Evolutionary conservation across 1,140 invertebrate species (phyloP).

Genomic region (Drosophila nikananu): DNA sequence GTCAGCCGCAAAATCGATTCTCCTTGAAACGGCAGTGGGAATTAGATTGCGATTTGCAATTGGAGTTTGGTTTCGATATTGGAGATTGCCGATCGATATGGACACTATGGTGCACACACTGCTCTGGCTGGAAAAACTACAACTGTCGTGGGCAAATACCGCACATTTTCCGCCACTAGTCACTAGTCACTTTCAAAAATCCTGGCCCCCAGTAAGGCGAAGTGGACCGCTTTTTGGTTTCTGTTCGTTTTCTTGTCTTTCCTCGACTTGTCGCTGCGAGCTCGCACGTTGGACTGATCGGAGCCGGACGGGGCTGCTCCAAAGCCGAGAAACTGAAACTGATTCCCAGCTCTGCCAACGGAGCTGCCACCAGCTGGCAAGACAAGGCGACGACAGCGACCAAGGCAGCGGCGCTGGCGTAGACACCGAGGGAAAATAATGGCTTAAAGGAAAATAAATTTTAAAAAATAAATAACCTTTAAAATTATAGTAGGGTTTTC

Average conservation of each 20-base stretch:
- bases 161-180: slow-evolving; percentile 50
- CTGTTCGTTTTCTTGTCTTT: slow-evolving; percentile 7
- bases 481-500: not conserved
- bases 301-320: slow-evolving; percentile 1
- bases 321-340: slow-evolving; percentile 70
- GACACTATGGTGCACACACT: slow-evolving; percentile 16
- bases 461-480: too few relatives aligned
- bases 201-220: slow-evolving; percentile 30
- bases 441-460: too few relatives aligned
- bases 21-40: slow-evolving; percentile 32
- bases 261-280: slow-evolving; percentile 50
- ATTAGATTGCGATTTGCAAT: slow-evolving; percentile 30
- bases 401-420: slow-evolving; percentile 19
- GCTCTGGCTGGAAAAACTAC: slow-evolving; percentile 26
- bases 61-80: slow-evolving; percentile 2
- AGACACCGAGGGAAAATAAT: slow-evolving; percentile 2
- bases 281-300: slow-evolving; percentile 78
- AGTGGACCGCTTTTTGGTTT: slow-evolving; percentile 25
- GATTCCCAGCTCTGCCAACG: slow-evolving; percentile 69
- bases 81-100: slow-evolving; percentile 10
- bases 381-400: slow-evolving; percentile 52
- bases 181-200: slow-evolving; percentile 53
- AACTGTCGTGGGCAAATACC: slow-evolving; percentile 31
- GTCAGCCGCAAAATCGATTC: slow-evolving; percentile 38
- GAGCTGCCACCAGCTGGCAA: slow-evolving; percentile 56